A percentile compares a stretch with the other conserved stretches of the same genome.
Evolutionary conservation across 2,113 vertebrate species (phyloP).

Genomic region (Dasypus novemcinctus): DNA sequence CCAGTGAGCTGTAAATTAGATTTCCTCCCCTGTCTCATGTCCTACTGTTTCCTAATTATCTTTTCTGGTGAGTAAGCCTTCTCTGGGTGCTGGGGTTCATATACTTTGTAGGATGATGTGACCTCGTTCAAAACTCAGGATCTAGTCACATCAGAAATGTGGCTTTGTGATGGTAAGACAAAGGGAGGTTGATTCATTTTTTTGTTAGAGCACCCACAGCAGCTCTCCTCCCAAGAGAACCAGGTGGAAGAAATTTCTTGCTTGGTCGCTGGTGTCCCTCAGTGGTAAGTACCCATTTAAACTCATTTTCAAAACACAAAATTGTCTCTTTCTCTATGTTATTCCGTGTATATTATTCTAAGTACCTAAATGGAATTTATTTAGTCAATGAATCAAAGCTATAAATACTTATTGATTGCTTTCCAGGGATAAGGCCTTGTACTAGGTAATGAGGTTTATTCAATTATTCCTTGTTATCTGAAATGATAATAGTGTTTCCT

Average conservation of each 20-base stretch:
- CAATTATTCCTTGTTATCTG: not conserved
- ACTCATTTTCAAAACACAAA: not conserved
- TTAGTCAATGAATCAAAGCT: not conserved
- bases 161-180: not conserved
- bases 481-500: not conserved
- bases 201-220: not conserved
- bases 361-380: not conserved
- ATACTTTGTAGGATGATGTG: not conserved
- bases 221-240: not conserved
- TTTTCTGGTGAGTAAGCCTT: conserved; percentile 36
- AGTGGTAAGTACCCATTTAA: not conserved
- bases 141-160: not conserved
- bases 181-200: not conserved
- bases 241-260: not conserved
- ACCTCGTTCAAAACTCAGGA: not conserved
- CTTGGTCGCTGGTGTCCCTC: not conserved
- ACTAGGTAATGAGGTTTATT: not conserved
- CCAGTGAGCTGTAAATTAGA: conserved; percentile 58
- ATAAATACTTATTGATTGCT: not conserved
- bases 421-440: not conserved
- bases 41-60: conserved; percentile 63
- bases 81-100: not conserved
- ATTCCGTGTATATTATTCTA: not conserved
- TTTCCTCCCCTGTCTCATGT: conserved; percentile 33
- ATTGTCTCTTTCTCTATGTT: not conserved